Percentiles rank a stretch among this genome's conserved stretches.
Conservation (phyloP, 30 jellyfish, hydroid and myxozoan species). For the Aurelia coerulea region DNA sequence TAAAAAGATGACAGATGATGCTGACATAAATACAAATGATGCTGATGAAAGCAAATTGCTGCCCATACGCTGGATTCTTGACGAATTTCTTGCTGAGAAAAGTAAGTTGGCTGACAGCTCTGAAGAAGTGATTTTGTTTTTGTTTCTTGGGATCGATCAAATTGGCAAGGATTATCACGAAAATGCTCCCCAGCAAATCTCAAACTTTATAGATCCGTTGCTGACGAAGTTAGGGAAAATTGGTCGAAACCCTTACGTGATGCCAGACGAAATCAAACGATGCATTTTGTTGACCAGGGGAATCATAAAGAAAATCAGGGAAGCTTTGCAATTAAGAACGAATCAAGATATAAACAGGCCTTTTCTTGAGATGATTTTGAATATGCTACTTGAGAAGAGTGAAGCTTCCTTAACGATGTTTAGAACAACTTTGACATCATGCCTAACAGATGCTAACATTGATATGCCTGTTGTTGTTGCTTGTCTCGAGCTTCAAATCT, state of each 20-base stretch:
- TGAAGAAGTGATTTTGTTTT: conserved; percentile 15
- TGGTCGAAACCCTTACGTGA: conserved; percentile 39
- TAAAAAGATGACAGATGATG: background rate
- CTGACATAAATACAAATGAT: background rate
- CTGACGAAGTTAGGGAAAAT: conserved; percentile 3
- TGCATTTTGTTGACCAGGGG: background rate
- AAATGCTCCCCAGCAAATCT: background rate
- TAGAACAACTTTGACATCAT: background rate
- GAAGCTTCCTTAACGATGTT: background rate
- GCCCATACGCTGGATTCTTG: background rate
- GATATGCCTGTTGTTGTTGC: background rate
- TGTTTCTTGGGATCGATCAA: conserved; percentile 18
- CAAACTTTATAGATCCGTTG: background rate
- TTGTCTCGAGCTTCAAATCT: background rate
- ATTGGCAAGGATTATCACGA: background rate
- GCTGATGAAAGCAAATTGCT: too few relatives aligned
- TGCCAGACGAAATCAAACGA: conserved; percentile 5
- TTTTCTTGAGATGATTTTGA: background rate
- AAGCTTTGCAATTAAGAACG: background rate
- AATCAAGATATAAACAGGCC: background rate
- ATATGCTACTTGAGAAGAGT: background rate
- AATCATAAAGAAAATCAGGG: background rate
- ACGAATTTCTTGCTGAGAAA: conserved; percentile 2
- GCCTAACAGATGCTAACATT: background rate
- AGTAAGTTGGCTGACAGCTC: conserved; percentile 6